Evolutionary conservation across 1,140 invertebrate genomes (phyloP).

Genomic region (Danaus melanippus): DNA sequence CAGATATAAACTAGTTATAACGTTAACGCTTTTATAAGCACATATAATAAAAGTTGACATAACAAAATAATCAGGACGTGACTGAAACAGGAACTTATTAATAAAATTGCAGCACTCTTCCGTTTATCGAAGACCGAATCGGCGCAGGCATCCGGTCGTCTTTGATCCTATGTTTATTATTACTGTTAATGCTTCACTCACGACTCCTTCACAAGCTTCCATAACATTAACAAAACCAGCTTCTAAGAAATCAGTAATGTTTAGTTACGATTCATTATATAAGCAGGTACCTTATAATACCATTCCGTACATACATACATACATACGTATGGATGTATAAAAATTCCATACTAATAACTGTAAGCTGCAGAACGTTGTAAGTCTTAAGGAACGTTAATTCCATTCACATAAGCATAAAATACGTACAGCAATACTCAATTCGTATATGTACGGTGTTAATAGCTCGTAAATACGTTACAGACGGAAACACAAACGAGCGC

Average conservation of each 20-base stretch:
- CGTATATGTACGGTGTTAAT: constrained; percentile 4
- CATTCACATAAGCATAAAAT: no score
- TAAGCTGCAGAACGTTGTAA: not conserved
- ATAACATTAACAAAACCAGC: not conserved
- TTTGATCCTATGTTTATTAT: constrained; percentile 53
- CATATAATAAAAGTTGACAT: constrained; percentile 14
- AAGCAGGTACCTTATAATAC: no score
- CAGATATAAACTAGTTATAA: no score
- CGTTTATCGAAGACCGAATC: constrained; percentile 41
- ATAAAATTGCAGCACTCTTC: constrained; percentile 61
- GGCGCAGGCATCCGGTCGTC: constrained; percentile 48
- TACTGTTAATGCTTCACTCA: constrained; percentile 26
- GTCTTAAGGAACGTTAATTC: no score
- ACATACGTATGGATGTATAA: constrained; percentile 5
- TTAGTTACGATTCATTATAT: constrained; percentile 5
- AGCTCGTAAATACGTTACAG: constrained; percentile 34
- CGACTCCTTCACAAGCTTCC: constrained; percentile 9
- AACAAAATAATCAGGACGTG: constrained; percentile 50
- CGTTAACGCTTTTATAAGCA: no score
- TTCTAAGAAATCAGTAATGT: not conserved
- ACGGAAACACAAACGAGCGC: constrained; percentile 38
- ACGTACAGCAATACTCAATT: no score
- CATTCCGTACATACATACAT: not conserved
- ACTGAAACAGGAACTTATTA: constrained; percentile 63
- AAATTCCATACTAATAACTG: not conserved